phyloP scores from a whole-genome alignment of 2,113 vertebrate species.

The Muscicapa adusta region DNA sequence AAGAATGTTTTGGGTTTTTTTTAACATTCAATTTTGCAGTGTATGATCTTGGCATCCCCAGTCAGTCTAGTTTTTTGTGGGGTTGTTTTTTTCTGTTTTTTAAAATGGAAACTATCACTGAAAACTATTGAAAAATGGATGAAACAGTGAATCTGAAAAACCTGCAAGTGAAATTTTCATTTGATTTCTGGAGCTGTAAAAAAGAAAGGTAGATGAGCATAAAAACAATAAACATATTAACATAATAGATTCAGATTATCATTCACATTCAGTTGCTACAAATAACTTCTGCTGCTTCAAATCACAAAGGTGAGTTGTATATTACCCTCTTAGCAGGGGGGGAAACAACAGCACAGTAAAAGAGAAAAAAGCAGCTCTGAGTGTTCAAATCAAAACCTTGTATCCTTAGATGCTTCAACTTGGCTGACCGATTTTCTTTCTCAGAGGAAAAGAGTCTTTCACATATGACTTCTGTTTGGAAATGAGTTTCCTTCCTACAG shows the following conservation, averaged over 20 bases:
- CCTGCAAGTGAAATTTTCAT: not conserved
- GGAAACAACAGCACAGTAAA: not conserved
- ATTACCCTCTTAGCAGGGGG: not conserved
- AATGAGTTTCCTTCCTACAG: not conserved
- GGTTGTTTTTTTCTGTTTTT: rapidly evolving
- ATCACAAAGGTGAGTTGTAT: not conserved
- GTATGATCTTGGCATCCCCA: not conserved
- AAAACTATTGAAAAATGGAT: not conserved
- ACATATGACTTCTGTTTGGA: not conserved
- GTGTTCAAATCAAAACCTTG: not conserved
- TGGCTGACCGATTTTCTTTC: not conserved
- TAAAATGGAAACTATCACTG: not conserved
- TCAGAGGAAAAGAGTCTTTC: not conserved
- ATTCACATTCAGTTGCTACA: not conserved
- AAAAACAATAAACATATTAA: not conserved
- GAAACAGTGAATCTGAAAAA: not conserved
- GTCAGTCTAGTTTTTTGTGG: not conserved
- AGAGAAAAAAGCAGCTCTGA: not conserved
- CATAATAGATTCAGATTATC: not conserved
- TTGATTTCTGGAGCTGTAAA: not conserved
- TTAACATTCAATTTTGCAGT: not conserved
- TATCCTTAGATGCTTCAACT: not conserved
- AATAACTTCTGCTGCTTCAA: not conserved
- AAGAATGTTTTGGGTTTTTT: not conserved
- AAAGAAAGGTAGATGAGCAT: not conserved